phyloP scores from a whole-genome alignment of 2,797 vertebrate genomes.

The Sciurus vulgaris region DNA sequence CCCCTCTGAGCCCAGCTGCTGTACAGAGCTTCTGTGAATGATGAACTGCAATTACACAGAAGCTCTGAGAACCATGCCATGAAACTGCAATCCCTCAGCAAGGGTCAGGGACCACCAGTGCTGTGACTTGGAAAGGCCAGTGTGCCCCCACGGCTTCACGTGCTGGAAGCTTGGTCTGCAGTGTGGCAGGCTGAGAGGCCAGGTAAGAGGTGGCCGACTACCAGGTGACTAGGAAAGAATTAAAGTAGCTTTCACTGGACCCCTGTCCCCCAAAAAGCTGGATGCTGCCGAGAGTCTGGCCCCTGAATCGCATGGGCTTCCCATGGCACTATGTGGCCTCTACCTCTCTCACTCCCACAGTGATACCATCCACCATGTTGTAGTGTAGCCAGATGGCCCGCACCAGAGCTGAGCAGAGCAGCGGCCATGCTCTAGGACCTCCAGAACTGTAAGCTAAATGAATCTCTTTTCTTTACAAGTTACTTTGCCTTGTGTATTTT shows the following conservation, averaged over 20 bases:
- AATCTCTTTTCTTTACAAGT: background rate
- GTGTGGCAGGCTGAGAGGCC: background rate
- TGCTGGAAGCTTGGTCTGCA: background rate
- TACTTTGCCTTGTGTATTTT: background rate
- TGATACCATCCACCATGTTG: background rate
- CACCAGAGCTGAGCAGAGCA: background rate
- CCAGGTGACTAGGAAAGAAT: background rate
- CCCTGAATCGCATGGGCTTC: background rate
- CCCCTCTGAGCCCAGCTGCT: background rate
- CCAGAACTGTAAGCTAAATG: background rate
- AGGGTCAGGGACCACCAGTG: background rate
- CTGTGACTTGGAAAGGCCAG: background rate
- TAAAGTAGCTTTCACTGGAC: background rate
- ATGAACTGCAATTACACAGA: background rate
- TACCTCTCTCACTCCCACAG: background rate
- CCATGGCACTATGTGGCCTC: background rate
- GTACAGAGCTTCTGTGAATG: background rate
- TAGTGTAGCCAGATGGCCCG: background rate
- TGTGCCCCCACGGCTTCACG: background rate
- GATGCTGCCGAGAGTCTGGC: background rate
- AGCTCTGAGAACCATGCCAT: slow-evolving; percentile 28
- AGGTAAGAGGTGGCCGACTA: background rate
- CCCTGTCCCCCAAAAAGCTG: background rate
- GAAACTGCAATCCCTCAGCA: background rate
- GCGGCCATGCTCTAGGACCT: background rate